Evolutionary conservation across 2,888 invertebrate genomes (phyloP).

Genomic region (Holacanthella duospinosa): DNA sequence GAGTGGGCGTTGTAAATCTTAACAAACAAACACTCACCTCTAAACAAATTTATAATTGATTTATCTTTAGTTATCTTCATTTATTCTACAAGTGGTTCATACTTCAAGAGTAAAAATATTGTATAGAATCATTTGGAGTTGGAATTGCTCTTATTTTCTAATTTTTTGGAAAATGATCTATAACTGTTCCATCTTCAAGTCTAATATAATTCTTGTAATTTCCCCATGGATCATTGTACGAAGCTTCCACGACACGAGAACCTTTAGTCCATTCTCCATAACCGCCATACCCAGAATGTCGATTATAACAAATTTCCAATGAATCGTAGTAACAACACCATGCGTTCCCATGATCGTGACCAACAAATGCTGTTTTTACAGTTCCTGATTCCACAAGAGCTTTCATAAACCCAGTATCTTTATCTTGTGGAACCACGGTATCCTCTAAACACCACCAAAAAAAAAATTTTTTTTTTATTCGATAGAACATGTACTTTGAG

Average conservation of each 20-base stretch:
- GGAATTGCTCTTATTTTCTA: too few relatives aligned
- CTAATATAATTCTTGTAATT: conserved; percentile 13
- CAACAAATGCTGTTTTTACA: background rate
- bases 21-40: too few relatives aligned
- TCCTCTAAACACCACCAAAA: background rate
- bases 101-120: too few relatives aligned
- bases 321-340: conserved; percentile 17
- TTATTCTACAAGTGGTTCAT: too few relatives aligned
- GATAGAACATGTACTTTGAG: background rate
- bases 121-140: too few relatives aligned
- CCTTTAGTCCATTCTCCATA: conserved; percentile 18
- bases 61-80: too few relatives aligned
- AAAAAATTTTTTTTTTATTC: too few relatives aligned
- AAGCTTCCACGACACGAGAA: conserved; percentile 15
- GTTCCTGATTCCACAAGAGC: conserved; percentile 2
- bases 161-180: conserved; percentile 8
- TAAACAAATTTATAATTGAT: too few relatives aligned
- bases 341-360: conserved; percentile 10
- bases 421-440: background rate
- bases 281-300: conserved; percentile 19
- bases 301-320: conserved; percentile 17
- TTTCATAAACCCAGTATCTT: background rate
- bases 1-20: too few relatives aligned
- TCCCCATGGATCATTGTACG: background rate
- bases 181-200: conserved; percentile 14